These are phyloP conservation scores for Agonum fuliginosum DNA, from an alignment of 2,888 invertebrate species.

Conservation along the genomic window DNA sequence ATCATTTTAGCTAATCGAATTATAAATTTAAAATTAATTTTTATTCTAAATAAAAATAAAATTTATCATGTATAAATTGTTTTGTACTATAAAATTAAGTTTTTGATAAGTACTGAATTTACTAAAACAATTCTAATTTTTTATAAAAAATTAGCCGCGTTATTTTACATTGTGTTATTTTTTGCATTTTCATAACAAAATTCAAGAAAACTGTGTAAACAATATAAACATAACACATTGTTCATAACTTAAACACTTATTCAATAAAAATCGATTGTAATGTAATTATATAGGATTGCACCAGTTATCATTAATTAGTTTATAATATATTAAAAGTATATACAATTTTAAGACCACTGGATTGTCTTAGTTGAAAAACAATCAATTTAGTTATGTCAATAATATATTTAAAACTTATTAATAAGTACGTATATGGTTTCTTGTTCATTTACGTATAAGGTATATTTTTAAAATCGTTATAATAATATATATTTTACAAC, in stretches of 20 bases:
- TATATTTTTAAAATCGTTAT: slow-evolving; percentile 48
- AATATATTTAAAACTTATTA: slow-evolving; percentile 51
- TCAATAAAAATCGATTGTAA: slow-evolving; percentile 50
- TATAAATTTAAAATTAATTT: slow-evolving; percentile 39
- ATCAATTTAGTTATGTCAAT: slow-evolving; percentile 51
- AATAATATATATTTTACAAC: slow-evolving; percentile 52
- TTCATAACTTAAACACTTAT: slow-evolving; percentile 55
- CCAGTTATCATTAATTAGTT: slow-evolving; percentile 56
- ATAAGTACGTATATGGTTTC: slow-evolving; percentile 55
- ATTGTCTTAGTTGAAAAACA: slow-evolving; percentile 58
- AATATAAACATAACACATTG: slow-evolving; percentile 52
- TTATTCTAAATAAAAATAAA: slow-evolving; percentile 31
- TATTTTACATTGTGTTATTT: slow-evolving; percentile 13
- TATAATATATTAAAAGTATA: slow-evolving; percentile 58
- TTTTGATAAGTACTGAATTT: slow-evolving; percentile 39
- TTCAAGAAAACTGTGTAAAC: slow-evolving; percentile 38
- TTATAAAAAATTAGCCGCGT: not conserved
- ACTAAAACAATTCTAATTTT: slow-evolving; percentile 5
- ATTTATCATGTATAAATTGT: slow-evolving; percentile 20
- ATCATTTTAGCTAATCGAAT: slow-evolving; percentile 34
- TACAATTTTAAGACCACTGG: slow-evolving; percentile 58
- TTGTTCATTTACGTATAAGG: slow-evolving; percentile 54
- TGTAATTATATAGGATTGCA: slow-evolving; percentile 58
- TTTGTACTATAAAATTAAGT: slow-evolving; percentile 56
- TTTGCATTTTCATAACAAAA: slow-evolving; percentile 44